Base-by-base conservation (phyloP, 2,797 vertebrate genomes). In the Parauchenoglanis ngamensis region DNA sequence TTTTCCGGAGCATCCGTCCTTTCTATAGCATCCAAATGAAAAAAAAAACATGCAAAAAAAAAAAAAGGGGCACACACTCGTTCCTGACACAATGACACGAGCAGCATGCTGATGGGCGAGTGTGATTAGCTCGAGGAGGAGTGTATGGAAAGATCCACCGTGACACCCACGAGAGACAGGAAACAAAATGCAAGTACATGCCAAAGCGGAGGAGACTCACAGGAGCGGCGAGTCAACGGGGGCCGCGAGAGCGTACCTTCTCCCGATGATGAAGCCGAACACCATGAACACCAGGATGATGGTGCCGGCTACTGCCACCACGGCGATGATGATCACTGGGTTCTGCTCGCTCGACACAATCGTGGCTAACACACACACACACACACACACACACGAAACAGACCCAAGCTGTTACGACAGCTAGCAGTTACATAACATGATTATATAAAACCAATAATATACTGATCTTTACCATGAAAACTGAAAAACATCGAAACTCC, bases 201-300 rank as follows among this genome's bases (percentile, higher is more conserved):
- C 94, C 94, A 94, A 87, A 95, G 94, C 94, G 90, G 93, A 95
- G 93, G 94, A 95, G 94, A 96, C 95, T 96, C 95, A 96, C 96
- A 96, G 95, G 91, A 96, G 95, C 92, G 95, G 95, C 92, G 95
- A 96, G 94, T 96, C 95, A 96, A 95, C 94, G 94, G 95, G 94
- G 95, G 94, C 95, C 94, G 94, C 94, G 90, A 92, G 92, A 95
- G 94, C 87, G 90, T 98, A 99, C 98, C 98, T 99, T 97, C 98
- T 96, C 94, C 98, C 98, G 6, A 99, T 99, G 96, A 99, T 99
- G 96, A 99, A 99, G 93, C 98, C 98, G 89, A 99, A 99, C 90
- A 99, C 98, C 98, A 99, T 99, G 95, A 99, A 99, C 86, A 99
- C 98, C 94, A 99, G 95, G 94, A 99, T 99, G 94, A 99, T 99